These are phyloP conservation scores for Mayetiola destructor DNA, from an alignment of 2,888 invertebrate genomes.

Conservation along the genomic window DNA sequence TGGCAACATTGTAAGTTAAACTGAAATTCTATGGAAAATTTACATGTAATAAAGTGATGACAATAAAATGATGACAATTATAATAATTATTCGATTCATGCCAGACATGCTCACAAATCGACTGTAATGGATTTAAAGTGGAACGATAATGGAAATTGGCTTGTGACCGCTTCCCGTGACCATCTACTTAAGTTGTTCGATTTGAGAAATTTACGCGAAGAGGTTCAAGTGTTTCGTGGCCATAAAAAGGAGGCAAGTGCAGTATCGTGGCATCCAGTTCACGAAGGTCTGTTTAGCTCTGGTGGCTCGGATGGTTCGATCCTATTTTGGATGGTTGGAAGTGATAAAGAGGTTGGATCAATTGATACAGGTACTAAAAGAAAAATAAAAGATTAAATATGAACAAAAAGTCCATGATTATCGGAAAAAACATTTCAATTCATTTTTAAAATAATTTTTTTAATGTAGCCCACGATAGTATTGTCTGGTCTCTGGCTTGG, in stretches of 20 bases:
- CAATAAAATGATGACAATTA: background rate
- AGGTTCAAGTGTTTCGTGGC: conserved; percentile 93
- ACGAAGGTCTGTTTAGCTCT: conserved; percentile 92
- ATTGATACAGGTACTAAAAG: conserved; percentile 98
- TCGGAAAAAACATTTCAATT: no score
- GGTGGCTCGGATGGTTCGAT: conserved; percentile 98
- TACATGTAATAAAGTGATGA: background rate
- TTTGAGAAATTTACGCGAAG: conserved; percentile 85
- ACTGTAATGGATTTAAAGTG: conserved; percentile 99
- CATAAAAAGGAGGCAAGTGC: conserved; percentile 98
- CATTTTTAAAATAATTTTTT: no score
- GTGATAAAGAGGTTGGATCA: conserved; percentile 31
- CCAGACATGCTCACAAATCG: conserved; percentile 92
- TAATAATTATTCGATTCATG: background rate
- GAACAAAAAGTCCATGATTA: no score
- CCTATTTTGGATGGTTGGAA: conserved; percentile 96
- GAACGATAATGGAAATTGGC: conserved; percentile 99
- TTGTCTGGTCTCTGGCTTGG: conserved; percentile 99
- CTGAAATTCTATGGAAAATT: background rate
- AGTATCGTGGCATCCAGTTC: conserved; percentile 96
- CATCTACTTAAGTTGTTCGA: conserved; percentile 96
- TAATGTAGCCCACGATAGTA: conserved; percentile 96
- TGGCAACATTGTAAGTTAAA: conserved; percentile 72
- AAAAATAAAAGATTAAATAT: no score
- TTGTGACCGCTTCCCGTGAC: conserved; percentile 95